Evolutionary conservation across 2,888 invertebrate species (phyloP).

Genomic region (Scotopteryx bipunctaria): DNA sequence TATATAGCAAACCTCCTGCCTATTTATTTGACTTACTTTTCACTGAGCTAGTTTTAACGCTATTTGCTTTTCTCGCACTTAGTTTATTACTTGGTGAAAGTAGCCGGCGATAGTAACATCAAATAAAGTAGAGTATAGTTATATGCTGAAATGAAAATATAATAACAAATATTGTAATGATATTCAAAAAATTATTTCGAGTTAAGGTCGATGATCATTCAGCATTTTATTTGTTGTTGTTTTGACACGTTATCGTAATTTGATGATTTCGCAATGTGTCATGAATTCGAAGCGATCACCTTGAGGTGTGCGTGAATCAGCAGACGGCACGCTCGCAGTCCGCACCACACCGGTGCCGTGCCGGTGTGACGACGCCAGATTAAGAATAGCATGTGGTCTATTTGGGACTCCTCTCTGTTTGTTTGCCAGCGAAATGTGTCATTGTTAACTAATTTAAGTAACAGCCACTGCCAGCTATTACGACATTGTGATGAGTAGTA

Average conservation of each 20-base stretch:
- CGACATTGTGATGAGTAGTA: constrained; percentile 62
- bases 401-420: constrained; percentile 79
- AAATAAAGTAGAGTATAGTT: too few relatives aligned
- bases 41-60: constrained; percentile 35
- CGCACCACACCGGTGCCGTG: constrained; percentile 45
- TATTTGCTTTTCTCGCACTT: constrained; percentile 30
- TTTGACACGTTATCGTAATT: constrained; percentile 21
- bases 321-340: constrained; percentile 65
- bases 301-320: constrained; percentile 80
- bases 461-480: constrained; percentile 79
- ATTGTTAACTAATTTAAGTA: constrained; percentile 84
- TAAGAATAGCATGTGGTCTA: constrained; percentile 79
- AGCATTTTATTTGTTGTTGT: constrained; percentile 19
- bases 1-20: constrained; percentile 45
- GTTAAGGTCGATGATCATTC: not conserved
- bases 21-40: constrained; percentile 42
- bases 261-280: constrained; percentile 38
- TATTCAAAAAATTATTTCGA: not conserved
- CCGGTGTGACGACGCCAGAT: constrained; percentile 74
- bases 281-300: constrained; percentile 55
- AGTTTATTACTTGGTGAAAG: not conserved
- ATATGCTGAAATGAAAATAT: not conserved
- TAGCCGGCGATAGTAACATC: not conserved
- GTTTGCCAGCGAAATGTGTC: constrained; percentile 83
- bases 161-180: not conserved